Evolutionary conservation across 2,888 invertebrate genomes (phyloP).

Genomic region (Clunio marinus): DNA sequence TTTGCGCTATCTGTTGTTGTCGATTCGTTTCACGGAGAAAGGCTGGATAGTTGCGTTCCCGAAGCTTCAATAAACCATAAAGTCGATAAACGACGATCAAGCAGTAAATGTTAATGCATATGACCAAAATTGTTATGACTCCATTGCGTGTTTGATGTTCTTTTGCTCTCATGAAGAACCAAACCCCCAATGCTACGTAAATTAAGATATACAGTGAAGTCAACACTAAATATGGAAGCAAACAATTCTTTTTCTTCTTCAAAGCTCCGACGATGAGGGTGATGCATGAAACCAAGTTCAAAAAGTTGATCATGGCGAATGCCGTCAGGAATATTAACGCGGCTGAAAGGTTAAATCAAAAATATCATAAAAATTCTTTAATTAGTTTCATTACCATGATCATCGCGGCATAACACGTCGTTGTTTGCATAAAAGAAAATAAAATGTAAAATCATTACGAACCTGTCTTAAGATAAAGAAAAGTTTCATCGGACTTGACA

Average conservation of each 20-base stretch:
- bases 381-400: neutral
- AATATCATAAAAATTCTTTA: neutral
- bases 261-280: constrained; percentile 30
- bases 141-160: constrained; percentile 9
- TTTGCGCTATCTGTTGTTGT: neutral
- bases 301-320: constrained; percentile 24
- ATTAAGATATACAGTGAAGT: constrained; percentile 23
- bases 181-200: constrained; percentile 10
- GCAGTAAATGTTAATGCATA: constrained; percentile 28
- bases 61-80: constrained; percentile 23
- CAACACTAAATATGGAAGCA: constrained; percentile 14
- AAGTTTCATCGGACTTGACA: constrained; percentile 9
- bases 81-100: constrained; percentile 28
- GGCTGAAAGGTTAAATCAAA: constrained; percentile 22
- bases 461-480: constrained; percentile 31
- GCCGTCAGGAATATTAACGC: constrained; percentile 25
- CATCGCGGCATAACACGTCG: neutral
- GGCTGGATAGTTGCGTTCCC: constrained; percentile 32
- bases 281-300: constrained; percentile 30
- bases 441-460: neutral
- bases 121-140: neutral
- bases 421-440: neutral
- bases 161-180: constrained; percentile 25
- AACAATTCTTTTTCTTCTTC: constrained; percentile 26
- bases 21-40: constrained; percentile 32